A percentile compares a stretch with the other conserved stretches of the same genome.
Conservation (phyloP, 64 coral and sea anemone species). For the Porites lutea region DNA sequence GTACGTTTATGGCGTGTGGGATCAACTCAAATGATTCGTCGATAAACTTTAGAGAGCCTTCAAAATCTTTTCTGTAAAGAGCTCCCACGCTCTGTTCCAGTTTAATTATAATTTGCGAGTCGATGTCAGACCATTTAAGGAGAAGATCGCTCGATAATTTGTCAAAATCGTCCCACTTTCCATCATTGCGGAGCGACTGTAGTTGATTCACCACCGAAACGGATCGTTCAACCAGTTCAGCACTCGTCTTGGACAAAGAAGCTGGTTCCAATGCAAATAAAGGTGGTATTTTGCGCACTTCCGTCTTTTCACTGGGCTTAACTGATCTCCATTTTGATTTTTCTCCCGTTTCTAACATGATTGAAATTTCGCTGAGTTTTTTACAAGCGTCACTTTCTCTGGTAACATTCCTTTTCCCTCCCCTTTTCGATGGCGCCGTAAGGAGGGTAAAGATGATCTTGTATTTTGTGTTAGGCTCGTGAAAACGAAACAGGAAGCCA, state of each 20-base stretch:
- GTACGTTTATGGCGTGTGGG: background rate
- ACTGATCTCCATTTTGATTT: background rate
- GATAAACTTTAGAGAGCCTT: background rate
- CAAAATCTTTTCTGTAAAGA: constrained; percentile 7
- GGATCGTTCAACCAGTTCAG: background rate
- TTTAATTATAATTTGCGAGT: constrained; percentile 52
- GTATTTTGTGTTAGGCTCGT: constrained; percentile 7
- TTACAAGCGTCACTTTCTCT: background rate
- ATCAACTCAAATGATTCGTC: background rate
- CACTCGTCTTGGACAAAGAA: background rate
- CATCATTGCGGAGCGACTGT: constrained; percentile 49
- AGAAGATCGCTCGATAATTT: background rate
- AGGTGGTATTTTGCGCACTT: background rate
- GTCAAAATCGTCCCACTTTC: constrained; percentile 44
- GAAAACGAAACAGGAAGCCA: background rate
- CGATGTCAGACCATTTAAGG: background rate
- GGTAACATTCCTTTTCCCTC: background rate
- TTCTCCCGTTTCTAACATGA: background rate
- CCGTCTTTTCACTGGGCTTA: background rate
- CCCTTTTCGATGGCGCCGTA: too few species aligned
- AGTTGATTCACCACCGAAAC: constrained; percentile 4
- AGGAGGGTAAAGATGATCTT: background rate
- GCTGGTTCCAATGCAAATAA: background rate
- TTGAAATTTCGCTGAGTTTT: constrained; percentile 11
- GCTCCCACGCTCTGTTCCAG: constrained; percentile 32